phyloP scores from a whole-genome alignment of 64 coral and sea anemone species.

The Montipora foliosa region DNA sequence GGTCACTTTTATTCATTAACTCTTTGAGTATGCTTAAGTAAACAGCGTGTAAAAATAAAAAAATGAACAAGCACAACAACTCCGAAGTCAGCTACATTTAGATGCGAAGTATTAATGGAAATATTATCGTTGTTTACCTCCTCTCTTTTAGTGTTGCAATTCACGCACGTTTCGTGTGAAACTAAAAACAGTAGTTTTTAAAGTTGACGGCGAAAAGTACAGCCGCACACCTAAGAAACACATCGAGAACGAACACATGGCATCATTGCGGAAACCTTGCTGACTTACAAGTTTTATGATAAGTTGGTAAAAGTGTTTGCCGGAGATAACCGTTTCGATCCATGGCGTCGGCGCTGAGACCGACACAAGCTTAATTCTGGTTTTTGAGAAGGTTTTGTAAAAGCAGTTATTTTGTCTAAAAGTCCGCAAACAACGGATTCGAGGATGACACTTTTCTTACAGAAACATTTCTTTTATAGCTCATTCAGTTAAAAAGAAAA shows the following conservation, averaged over 20 bases:
- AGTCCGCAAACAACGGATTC: not conserved
- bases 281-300: not conserved
- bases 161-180: not conserved
- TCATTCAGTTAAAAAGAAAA: not conserved
- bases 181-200: not conserved
- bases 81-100: too few relatives aligned
- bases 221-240: constrained; percentile 26
- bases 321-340: too few relatives aligned
- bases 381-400: not conserved
- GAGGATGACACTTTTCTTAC: not conserved
- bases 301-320: not conserved
- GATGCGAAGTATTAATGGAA: not conserved
- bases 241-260: not conserved
- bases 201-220: not conserved
- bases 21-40: not conserved
- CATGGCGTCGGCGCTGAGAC: not conserved
- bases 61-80: not conserved
- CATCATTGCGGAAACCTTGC: not conserved
- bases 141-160: not conserved
- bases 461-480: too few relatives aligned
- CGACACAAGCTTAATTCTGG: not conserved
- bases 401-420: not conserved
- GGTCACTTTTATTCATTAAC: not conserved
- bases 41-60: not conserved
- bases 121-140: not conserved